Evolutionary conservation across 1,140 invertebrate species (phyloP).

Genomic region (Drosophila rhopaloa): DNA sequence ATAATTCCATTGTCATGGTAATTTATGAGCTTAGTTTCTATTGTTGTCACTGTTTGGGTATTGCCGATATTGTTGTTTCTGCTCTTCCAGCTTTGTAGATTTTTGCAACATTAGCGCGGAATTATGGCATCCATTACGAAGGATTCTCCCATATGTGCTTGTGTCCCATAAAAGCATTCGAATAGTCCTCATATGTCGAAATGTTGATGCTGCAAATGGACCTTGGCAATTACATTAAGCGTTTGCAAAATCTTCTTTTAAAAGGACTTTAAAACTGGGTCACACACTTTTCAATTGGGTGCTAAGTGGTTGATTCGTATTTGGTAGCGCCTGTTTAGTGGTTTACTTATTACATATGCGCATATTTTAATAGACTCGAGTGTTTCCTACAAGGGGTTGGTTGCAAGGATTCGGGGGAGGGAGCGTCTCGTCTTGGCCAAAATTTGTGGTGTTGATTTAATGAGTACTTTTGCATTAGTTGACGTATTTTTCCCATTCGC

Average conservation of each 20-base stretch:
- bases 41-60: slow-evolving; percentile 41
- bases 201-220: slow-evolving; percentile 45
- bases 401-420: background rate
- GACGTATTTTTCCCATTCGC: background rate
- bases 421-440: background rate
- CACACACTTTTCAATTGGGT: slow-evolving; percentile 57
- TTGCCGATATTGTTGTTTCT: background rate
- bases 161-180: slow-evolving; percentile 20
- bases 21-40: slow-evolving; percentile 61
- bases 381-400: slow-evolving; percentile 7
- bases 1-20: slow-evolving; percentile 63
- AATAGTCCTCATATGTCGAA: slow-evolving; percentile 17
- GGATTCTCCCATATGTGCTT: slow-evolving; percentile 51
- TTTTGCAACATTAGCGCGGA: slow-evolving; percentile 56
- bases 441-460: slow-evolving; percentile 9
- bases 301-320: slow-evolving; percentile 50
- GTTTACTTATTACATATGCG: slow-evolving; percentile 52
- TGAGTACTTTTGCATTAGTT: background rate
- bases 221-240: slow-evolving; percentile 54
- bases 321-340: slow-evolving; percentile 25
- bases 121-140: slow-evolving; percentile 48
- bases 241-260: slow-evolving; percentile 21
- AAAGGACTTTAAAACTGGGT: slow-evolving; percentile 57
- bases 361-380: slow-evolving; percentile 43
- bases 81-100: slow-evolving; percentile 43